Evolutionary conservation across 2,888 invertebrate species (phyloP), one percentile per base, ranked within the genome.

Genomic region (Cataglyphis rosenhaueri): DNA sequence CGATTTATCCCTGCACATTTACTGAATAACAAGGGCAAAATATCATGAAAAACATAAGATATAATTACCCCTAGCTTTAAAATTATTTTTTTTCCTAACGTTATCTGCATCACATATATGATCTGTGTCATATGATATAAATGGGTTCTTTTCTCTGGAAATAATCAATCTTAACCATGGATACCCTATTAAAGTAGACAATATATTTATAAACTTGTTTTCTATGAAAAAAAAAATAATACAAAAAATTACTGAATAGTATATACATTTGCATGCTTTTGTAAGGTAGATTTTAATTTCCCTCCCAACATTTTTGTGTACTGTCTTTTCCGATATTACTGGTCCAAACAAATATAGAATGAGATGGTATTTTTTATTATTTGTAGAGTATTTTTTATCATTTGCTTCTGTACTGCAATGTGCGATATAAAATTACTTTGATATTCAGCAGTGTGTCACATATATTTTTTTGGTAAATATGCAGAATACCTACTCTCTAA

Each of bases 201-300:
- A 73, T 41, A 55, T 8, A 55, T 32, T 29, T 44, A 21, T 38
- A 8, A 41, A 1, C 66, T 8, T 59, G 1, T 21, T 32, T 75
- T 21, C 59, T 38, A 48, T 15, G 0, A 5, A 71, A 25, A 29
- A 10, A 59, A 21, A 55, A 35, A 81, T 18, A 12, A 25, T 2
- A 78, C 18, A 18, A 21, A 65, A 48, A 44, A 52, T 35, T 59
- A 61, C 8, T 12, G 25, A 74, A 9, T 6, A 61, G 73, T 83
- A 89, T 83, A 89, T 89, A 94, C 94, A 93, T 90, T 91, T 93
- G 38, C 91, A 91, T 15, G 89, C 91, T 86, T 94, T 94, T 12
- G 86, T 70, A 21, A 94, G 82, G 35, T 85, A 86, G 41, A 94
- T 79, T 87, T 87, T 92, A 12, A 94, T 89, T 87, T 94, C 94